phyloP scores from a whole-genome alignment of 2,797 vertebrate genomes.

The Cirrhinus molitorella region DNA sequence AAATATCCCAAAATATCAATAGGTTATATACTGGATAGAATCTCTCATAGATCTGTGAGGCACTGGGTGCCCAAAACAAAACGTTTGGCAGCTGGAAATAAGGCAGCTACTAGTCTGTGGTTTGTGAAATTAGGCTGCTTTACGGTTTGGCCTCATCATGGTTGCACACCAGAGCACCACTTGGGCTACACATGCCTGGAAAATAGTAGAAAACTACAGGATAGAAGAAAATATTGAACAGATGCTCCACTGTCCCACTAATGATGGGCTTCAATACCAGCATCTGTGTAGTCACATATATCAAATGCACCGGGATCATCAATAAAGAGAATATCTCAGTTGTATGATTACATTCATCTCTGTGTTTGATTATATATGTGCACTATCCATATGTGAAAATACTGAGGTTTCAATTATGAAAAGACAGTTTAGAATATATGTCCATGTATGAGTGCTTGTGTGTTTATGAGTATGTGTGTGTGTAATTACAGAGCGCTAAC shows the following conservation, averaged over 20 bases:
- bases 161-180: conserved; percentile 52
- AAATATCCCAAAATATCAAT: conserved; percentile 4
- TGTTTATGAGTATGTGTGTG: conserved; percentile 25
- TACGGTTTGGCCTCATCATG: conserved; percentile 67
- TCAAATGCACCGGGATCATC: conserved; percentile 48
- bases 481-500: conserved; percentile 54
- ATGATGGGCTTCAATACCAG: conserved; percentile 55
- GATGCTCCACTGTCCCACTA: conserved; percentile 52
- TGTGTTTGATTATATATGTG: conserved; percentile 27
- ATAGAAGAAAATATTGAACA: conserved; percentile 56
- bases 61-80: conserved; percentile 36
- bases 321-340: conserved; percentile 31
- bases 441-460: conserved; percentile 21
- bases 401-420: conserved; percentile 33
- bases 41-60: conserved; percentile 16
- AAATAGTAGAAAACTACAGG: conserved; percentile 45
- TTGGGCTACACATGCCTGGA: conserved; percentile 48
- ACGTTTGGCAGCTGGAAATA: conserved; percentile 34
- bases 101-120: conserved; percentile 64
- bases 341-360: conserved; percentile 33
- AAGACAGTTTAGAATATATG: background rate
- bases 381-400: conserved; percentile 3
- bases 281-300: conserved; percentile 51
- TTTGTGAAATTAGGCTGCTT: conserved; percentile 68
- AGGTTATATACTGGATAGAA: background rate